Evolutionary conservation across 2,888 invertebrate genomes (phyloP).

Genomic region (Dimorphilus gyrociliatus): DNA sequence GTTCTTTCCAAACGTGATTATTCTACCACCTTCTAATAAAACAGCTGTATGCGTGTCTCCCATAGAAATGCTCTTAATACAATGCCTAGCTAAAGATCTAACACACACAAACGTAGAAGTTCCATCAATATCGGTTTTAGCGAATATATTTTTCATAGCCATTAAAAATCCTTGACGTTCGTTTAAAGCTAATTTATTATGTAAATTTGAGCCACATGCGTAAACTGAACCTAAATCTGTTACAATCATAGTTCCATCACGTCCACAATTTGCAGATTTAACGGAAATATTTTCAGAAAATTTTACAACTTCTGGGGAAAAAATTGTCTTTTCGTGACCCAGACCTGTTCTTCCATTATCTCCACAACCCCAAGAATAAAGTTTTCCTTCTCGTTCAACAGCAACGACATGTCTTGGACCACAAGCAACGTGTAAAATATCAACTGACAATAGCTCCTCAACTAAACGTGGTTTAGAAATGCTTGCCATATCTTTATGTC

Average conservation of each 20-base stretch:
- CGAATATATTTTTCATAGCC: constrained; percentile 39
- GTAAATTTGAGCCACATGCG: constrained; percentile 49
- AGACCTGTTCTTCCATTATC: constrained; percentile 47
- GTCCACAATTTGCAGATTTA: constrained; percentile 45
- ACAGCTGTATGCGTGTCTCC: constrained; percentile 48
- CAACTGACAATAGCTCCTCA: constrained; percentile 41
- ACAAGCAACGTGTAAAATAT: constrained; percentile 46
- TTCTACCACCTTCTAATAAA: constrained; percentile 48
- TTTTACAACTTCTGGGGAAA: constrained; percentile 38
- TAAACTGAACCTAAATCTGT: constrained; percentile 47
- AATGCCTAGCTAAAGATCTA: constrained; percentile 41
- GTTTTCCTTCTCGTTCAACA: constrained; percentile 45
- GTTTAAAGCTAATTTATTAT: constrained; percentile 50
- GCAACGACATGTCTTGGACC: constrained; percentile 50
- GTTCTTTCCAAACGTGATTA: constrained; percentile 51
- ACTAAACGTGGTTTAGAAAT: constrained; percentile 45
- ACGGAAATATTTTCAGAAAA: constrained; percentile 42
- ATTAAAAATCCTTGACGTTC: constrained; percentile 40
- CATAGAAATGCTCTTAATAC: constrained; percentile 46
- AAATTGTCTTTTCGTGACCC: constrained; percentile 42
- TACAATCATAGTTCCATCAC: constrained; percentile 47
- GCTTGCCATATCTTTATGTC: constrained; percentile 47
- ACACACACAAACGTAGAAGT: constrained; percentile 39
- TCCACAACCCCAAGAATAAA: constrained; percentile 53
- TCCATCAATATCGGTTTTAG: constrained; percentile 39